phyloP scores from a whole-genome alignment of 2,797 vertebrate species.

The Thalassophryne amazonica region DNA sequence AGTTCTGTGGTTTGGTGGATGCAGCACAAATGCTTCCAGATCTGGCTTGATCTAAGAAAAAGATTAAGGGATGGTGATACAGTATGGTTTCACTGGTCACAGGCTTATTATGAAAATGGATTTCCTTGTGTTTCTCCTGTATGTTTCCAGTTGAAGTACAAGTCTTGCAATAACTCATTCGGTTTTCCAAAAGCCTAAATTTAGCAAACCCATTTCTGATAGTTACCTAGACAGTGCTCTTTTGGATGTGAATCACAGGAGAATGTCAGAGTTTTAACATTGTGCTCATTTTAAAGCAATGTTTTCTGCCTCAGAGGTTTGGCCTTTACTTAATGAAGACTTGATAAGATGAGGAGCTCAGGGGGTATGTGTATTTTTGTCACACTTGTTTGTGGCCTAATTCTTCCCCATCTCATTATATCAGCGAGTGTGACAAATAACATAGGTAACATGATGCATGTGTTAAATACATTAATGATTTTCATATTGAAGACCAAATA shows the following conservation, averaged over 20 bases:
- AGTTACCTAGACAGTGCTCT: constrained; percentile 22
- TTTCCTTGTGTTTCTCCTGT: not conserved
- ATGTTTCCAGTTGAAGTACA: not conserved
- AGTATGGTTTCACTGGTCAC: not conserved
- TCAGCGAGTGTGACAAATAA: constrained; percentile 9
- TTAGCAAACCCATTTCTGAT: constrained; percentile 7
- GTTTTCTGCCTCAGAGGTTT: constrained; percentile 57
- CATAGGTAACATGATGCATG: not conserved
- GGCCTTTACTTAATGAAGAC: constrained; percentile 50
- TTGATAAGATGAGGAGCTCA: constrained; percentile 20
- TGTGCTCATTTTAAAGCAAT: constrained; percentile 54
- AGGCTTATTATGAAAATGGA: not conserved
- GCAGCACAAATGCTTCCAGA: too few relatives aligned
- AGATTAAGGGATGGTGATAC: too few relatives aligned
- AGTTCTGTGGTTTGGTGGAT: too few relatives aligned
- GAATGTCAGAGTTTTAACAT: constrained; percentile 46
- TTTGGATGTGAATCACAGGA: constrained; percentile 36
- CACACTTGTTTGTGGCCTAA: constrained; percentile 30
- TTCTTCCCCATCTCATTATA: constrained; percentile 29
- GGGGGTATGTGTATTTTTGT: constrained; percentile 31
- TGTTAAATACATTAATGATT: constrained; percentile 2
- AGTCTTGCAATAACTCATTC: not conserved
- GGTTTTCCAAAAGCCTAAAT: constrained; percentile 3
- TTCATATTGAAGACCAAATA: not conserved
- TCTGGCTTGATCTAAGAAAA: too few relatives aligned